Base-by-base conservation (phyloP, 2,797 vertebrate species). In the Euthynnus affinis region DNA sequence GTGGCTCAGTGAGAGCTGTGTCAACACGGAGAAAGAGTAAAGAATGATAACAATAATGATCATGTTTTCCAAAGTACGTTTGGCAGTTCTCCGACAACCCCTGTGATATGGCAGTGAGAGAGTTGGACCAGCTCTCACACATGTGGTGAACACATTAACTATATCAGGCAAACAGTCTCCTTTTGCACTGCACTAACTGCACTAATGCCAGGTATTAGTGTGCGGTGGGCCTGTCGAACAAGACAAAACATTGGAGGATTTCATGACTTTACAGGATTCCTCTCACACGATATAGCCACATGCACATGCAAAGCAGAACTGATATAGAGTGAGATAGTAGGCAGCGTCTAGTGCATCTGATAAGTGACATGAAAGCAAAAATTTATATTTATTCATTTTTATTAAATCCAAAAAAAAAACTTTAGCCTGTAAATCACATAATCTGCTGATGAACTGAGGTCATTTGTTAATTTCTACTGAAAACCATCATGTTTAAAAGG, bases 81-180 rank as follows among this genome's bases (percentile, higher is more conserved):
- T 3, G 23, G 10, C 22, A 44, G 18, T 58, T 56, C 68, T 71
- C 52, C 32, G 17, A 27, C 18, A 51, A 22, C 46, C 67, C 42
- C 55, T 69, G 13, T 13, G 62, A 55, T 44, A 32, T 17, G 56
- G 53, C 71, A 76, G 77, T 2, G 48, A 75, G 58, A 57, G 17
- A 76, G 48, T 57, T 48, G 55, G 83, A 71, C 25, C 15, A 1
- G 34, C 66, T 0, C 46, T 70, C 82, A 46, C 46, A 90, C 89
- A 93, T 92, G 74, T 93, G 92, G 88, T 12, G 23, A 71, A 82
- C 87, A 91, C 86, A 90, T 93, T 88, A 85, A 74, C 65, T 1
- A 29, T 53, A 84, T 88, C 56, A 56, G 57, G 49, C 29, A 34
- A 20, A 57, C 48, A 8, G 4, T 56, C 80, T 69, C 25, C 22